These are phyloP conservation scores for Zingel zingel DNA, from an alignment of 2,113 vertebrate species.

Conservation along the genomic window DNA sequence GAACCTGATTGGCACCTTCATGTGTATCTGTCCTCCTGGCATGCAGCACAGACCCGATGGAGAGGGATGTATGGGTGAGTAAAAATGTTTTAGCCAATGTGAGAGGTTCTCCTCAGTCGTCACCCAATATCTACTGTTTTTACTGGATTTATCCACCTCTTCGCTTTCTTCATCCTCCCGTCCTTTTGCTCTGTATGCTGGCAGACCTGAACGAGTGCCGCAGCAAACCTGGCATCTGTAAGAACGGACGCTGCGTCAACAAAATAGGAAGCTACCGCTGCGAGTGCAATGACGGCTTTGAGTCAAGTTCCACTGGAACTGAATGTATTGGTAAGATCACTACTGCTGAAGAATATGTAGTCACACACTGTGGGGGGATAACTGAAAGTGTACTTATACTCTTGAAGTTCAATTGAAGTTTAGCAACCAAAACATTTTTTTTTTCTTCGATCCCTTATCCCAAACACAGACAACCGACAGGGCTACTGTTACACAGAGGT, in stretches of 20 bases:
- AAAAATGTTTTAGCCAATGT: not conserved
- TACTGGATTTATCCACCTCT: not conserved
- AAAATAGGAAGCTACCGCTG: slow-evolving; percentile 92
- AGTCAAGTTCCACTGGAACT: slow-evolving; percentile 88
- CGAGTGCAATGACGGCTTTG: slow-evolving; percentile 92
- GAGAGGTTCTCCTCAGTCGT: not conserved
- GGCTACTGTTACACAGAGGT: slow-evolving; percentile 94
- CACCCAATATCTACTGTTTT: not conserved
- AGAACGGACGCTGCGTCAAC: slow-evolving; percentile 93
- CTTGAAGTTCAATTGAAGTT: not conserved
- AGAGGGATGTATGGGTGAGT: slow-evolving; percentile 94
- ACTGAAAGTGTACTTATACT: not conserved
- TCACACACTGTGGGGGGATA: not conserved
- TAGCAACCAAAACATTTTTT: not conserved
- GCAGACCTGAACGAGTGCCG: slow-evolving; percentile 94
- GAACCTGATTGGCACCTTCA: slow-evolving; percentile 94
- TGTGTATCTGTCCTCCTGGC: slow-evolving; percentile 92
- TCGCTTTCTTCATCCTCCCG: not conserved
- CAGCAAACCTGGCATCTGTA: slow-evolving; percentile 90
- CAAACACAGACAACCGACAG: slow-evolving; percentile 87
- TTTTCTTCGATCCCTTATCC: not conserved
- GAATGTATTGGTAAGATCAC: slow-evolving; percentile 90
- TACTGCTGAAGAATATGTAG: not conserved
- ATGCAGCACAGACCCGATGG: slow-evolving; percentile 89
- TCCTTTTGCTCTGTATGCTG: slow-evolving; percentile 20